Conservation (phyloP, 2,113 vertebrate species). For the Oncorhynchus kisutch region DNA sequence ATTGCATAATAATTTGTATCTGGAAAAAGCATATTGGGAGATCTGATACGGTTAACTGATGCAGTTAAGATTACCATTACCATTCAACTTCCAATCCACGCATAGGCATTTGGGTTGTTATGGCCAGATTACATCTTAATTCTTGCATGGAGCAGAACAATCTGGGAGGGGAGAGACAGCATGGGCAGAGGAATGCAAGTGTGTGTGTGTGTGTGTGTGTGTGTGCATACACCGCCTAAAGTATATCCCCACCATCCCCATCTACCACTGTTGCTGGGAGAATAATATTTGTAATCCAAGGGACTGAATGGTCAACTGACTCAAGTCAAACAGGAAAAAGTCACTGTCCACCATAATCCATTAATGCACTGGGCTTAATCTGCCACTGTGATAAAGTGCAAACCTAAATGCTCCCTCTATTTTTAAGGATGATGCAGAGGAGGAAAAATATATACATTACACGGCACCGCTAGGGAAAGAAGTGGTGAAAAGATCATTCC, state of each 20-base stretch:
- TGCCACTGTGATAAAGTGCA: constrained; percentile 61
- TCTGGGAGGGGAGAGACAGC: constrained; percentile 18
- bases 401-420: constrained; percentile 56
- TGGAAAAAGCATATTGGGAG: not conserved
- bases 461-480: not conserved
- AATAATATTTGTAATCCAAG: too few species aligned
- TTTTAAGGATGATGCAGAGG: constrained; percentile 41
- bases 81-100: constrained; percentile 6
- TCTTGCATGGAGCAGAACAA: not conserved
- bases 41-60: not conserved
- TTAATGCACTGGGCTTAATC: constrained; percentile 72
- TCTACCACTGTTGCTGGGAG: too few species aligned
- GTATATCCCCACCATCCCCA: too few species aligned
- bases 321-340: constrained; percentile 29
- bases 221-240: too few species aligned
- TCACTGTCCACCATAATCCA: constrained; percentile 65
- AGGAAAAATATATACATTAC: constrained; percentile 8
- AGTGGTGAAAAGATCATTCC: not conserved
- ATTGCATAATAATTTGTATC: not conserved
- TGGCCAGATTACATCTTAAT: constrained; percentile 11
- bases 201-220: not conserved
- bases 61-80: not conserved
- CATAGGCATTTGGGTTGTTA: constrained; percentile 9
- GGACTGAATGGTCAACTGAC: not conserved
- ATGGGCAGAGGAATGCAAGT: not conserved